Percentiles rank a stretch among this genome's conserved stretches.
phyloP scores from a whole-genome alignment of 2,797 vertebrate genomes.

The Aeoliscus strigatus region DNA sequence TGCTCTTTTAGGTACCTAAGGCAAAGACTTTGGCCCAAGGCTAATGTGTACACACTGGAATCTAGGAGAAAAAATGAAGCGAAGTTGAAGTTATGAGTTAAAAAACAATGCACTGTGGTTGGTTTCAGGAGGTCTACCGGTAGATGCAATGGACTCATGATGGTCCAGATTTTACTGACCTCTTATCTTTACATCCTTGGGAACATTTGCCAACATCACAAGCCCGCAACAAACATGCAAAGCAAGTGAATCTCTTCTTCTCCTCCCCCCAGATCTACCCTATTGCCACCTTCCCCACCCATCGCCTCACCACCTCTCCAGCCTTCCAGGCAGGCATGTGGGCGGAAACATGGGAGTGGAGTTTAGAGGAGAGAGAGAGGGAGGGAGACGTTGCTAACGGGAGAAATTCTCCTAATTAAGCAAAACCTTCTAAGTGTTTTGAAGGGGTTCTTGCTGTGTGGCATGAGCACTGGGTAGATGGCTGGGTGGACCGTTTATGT shows the following conservation, averaged over 20 bases:
- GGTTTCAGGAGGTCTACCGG: conserved; percentile 31
- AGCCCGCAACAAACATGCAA: conserved; percentile 22
- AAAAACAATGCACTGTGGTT: conserved; percentile 34
- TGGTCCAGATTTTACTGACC: conserved; percentile 33
- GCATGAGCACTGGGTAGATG: conserved; percentile 33
- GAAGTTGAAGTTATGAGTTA: conserved; percentile 27
- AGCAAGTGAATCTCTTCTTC: too few relatives aligned
- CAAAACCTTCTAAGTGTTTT: conserved; percentile 45
- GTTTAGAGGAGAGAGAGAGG: conserved; percentile 30
- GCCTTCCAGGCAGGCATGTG: conserved; percentile 48
- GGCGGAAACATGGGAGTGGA: conserved; percentile 42
- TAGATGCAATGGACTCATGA: conserved; percentile 23
- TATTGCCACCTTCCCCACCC: conserved; percentile 35
- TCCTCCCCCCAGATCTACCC: conserved; percentile 23
- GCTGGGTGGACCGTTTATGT: conserved; percentile 55
- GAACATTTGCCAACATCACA: conserved; percentile 32
- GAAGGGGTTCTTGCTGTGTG: conserved; percentile 38
- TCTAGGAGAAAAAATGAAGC: conserved; percentile 21
- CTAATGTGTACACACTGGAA: conserved; percentile 36
- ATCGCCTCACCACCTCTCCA: conserved; percentile 39
- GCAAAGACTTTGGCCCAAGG: conserved; percentile 50
- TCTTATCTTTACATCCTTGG: conserved; percentile 19
- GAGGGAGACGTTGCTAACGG: conserved; percentile 51
- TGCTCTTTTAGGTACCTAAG: conserved; percentile 44
- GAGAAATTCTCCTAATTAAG: conserved; percentile 61